Conservation (phyloP, 2,888 invertebrate genomes). For the Eudasyphora cyanicolor region DNA sequence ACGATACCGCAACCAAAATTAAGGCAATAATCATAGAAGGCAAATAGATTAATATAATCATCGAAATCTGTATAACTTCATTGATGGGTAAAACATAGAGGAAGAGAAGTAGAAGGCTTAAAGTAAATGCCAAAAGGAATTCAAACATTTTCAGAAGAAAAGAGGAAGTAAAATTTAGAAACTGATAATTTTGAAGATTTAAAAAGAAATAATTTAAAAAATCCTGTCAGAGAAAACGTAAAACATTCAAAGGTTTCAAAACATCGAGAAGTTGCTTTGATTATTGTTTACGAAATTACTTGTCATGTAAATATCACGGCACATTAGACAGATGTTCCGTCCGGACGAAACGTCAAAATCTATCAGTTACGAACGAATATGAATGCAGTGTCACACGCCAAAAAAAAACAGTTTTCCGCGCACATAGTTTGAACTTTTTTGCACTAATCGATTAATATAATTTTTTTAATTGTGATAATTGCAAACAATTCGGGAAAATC, state of each 20-base stretch:
- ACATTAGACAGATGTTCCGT: no score
- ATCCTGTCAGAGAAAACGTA: neutral
- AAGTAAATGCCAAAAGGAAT: neutral
- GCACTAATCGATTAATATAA: no score
- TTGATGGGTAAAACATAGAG: neutral
- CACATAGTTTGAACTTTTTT: no score
- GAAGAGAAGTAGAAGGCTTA: neutral
- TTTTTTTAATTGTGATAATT: no score
- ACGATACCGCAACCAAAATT: neutral
- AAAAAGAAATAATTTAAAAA: neutral
- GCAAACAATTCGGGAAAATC: no score
- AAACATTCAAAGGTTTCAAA: neutral
- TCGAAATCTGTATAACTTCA: neutral
- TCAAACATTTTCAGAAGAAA: constrained; percentile 33
- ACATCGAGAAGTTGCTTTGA: neutral
- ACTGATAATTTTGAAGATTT: constrained; percentile 3
- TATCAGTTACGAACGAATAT: no score
- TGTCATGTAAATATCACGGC: no score
- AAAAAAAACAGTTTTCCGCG: no score
- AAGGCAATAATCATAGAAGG: constrained; percentile 1
- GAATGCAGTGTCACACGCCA: no score
- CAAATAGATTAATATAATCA: constrained; percentile 11
- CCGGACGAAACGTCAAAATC: no score
- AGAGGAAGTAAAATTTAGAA: neutral
- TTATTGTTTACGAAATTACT: no score